These are phyloP conservation scores for Verasper variegatus DNA, from an alignment of 2,113 vertebrate species.

Conservation along the genomic window DNA sequence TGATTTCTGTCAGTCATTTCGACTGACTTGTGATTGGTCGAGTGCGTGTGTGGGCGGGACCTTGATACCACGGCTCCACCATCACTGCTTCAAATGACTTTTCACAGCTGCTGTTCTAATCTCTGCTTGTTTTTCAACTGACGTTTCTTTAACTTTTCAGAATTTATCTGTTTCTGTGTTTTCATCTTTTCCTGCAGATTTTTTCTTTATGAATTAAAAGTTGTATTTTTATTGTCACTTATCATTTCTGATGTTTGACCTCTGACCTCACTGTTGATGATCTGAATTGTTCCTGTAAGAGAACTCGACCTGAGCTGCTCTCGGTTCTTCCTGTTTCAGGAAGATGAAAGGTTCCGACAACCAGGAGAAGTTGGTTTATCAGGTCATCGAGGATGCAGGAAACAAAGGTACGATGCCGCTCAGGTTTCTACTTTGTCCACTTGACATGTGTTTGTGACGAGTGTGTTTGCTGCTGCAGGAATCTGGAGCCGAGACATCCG, in stretches of 20 bases:
- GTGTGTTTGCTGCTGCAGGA: constrained; percentile 76
- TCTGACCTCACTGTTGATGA: background rate
- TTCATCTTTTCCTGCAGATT: too few relatives aligned
- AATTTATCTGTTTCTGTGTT: too few relatives aligned
- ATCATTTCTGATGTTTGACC: background rate
- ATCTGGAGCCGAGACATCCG: constrained; percentile 99
- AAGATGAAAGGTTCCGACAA: constrained; percentile 99
- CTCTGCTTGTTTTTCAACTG: too few relatives aligned
- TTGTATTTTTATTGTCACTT: too few relatives aligned
- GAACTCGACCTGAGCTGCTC: background rate
- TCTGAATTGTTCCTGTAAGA: too few relatives aligned
- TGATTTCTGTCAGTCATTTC: too few relatives aligned
- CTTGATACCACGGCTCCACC: too few relatives aligned
- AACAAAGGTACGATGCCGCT: constrained; percentile 89
- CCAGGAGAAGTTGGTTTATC: constrained; percentile 98
- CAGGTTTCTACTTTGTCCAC: background rate
- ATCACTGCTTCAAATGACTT: too few relatives aligned
- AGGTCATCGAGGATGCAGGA: constrained; percentile 97
- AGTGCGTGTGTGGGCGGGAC: too few relatives aligned
- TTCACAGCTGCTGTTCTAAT: background rate
- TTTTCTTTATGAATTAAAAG: too few relatives aligned
- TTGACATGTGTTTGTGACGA: background rate
- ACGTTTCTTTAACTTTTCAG: too few relatives aligned
- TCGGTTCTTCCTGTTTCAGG: constrained; percentile 72
- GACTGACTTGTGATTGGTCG: too few relatives aligned